These are phyloP conservation scores for Jordanella pulchra DNA, from an alignment of 2,797 vertebrate species.

Conservation along the genomic window DNA sequence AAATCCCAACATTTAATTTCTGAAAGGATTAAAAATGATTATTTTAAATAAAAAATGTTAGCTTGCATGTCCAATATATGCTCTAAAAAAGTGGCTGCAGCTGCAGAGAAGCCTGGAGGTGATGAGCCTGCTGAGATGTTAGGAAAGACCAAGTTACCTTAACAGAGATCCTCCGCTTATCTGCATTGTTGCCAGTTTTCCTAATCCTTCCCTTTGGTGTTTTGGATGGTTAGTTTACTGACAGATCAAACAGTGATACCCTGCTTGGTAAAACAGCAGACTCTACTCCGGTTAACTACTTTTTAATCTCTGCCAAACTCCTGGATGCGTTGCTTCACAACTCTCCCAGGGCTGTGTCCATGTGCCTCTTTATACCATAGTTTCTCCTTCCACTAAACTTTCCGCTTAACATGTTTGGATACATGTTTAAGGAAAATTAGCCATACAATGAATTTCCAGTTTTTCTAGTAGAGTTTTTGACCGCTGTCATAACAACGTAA, in stretches of 20 bases:
- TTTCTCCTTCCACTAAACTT: conserved; percentile 1
- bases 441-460: background rate
- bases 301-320: background rate
- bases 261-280: too few species aligned
- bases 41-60: too few species aligned
- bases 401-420: background rate
- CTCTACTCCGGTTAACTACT: background rate
- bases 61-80: too few species aligned
- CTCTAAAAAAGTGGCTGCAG: too few species aligned
- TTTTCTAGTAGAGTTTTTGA: background rate
- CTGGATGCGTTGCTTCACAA: background rate
- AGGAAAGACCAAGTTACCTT: background rate
- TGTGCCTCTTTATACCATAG: background rate
- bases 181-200: too few species aligned
- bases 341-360: background rate
- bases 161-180: background rate
- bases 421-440: background rate
- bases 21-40: background rate
- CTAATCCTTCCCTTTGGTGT: too few species aligned
- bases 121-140: background rate
- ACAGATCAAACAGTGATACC: too few species aligned
- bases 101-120: background rate
- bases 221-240: too few species aligned
- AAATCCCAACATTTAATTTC: background rate
- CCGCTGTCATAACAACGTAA: background rate